Conservation (phyloP, 2,113 vertebrate genomes). For the Mola mola region DNA sequence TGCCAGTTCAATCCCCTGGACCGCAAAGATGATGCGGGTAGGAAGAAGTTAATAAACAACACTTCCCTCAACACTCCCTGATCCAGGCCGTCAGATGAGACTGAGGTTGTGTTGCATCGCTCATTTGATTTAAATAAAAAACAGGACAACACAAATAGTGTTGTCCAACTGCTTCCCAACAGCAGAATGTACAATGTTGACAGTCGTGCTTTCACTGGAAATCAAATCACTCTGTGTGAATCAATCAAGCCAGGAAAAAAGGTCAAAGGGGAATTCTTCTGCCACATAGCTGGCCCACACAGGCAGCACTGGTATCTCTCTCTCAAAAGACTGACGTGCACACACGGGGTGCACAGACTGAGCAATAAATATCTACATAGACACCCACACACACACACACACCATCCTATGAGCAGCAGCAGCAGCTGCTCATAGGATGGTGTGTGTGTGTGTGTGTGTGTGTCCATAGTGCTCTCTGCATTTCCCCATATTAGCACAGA, state of each 20-base stretch:
- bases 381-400: conserved; percentile 3
- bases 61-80: no score
- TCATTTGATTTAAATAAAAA: no score
- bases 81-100: no score
- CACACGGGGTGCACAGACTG: conserved; percentile 1
- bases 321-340: conserved; percentile 19
- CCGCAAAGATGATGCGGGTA: no score
- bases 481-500: conserved; percentile 68
- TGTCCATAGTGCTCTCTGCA: conserved; percentile 32
- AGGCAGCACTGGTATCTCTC: conserved; percentile 3
- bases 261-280: conserved; percentile 58
- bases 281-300: conserved; percentile 50
- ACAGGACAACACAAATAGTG: conserved; percentile 1
- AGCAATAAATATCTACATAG: conserved; percentile 42
- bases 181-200: no score
- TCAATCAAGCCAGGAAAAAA: conserved; percentile 30
- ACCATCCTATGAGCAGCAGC: conserved; percentile 41
- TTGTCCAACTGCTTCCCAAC: not conserved
- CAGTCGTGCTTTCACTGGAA: conserved; percentile 46
- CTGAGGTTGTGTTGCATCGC: no score
- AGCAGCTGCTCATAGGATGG: conserved; percentile 51
- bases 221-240: conserved; percentile 63
- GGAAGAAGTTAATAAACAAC: no score
- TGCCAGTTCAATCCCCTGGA: no score
- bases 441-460: conserved; percentile 15